A percentile compares a stretch with the other conserved stretches of the same genome.
These are phyloP conservation scores for Pterostichus madidus DNA, from an alignment of 2,888 invertebrate genomes.

Conservation along the genomic window DNA sequence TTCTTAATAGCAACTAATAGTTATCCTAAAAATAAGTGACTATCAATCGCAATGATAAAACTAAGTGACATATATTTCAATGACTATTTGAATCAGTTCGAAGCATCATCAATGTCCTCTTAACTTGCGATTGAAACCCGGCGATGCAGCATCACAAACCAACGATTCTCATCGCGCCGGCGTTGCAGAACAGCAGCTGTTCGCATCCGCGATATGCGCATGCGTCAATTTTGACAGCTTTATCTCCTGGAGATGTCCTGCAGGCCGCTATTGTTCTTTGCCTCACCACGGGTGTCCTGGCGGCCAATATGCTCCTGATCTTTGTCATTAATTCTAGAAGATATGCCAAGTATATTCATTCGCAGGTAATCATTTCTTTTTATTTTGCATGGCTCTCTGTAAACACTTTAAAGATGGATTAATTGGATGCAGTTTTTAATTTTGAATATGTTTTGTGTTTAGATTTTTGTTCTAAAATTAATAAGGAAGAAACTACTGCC, in stretches of 20 bases:
- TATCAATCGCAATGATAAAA: too few species aligned
- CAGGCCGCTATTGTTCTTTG: slow-evolving; percentile 88
- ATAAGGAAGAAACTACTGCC: too few species aligned
- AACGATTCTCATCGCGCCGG: slow-evolving; percentile 88
- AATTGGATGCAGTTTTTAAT: too few species aligned
- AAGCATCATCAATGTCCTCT: too few species aligned
- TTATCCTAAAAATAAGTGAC: too few species aligned
- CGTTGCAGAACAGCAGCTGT: slow-evolving; percentile 91
- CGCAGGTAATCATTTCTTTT: slow-evolving; percentile 83
- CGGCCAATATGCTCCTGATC: slow-evolving; percentile 89
- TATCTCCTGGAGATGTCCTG: slow-evolving; percentile 85
- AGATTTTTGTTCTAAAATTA: too few species aligned
- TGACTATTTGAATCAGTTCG: too few species aligned
- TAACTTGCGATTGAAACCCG: neutral
- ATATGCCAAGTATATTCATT: slow-evolving; percentile 91
- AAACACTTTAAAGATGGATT: too few species aligned
- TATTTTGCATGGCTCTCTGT: neutral
- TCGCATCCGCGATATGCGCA: slow-evolving; percentile 83
- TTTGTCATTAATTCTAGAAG: slow-evolving; percentile 91
- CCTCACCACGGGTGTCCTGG: slow-evolving; percentile 88
- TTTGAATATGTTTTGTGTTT: too few species aligned
- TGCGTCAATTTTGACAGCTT: slow-evolving; percentile 82
- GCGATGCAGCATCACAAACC: slow-evolving; percentile 78
- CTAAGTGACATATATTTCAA: too few species aligned
- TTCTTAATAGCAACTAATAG: too few species aligned